phyloP scores from a whole-genome alignment of 2,113 vertebrate species.

The Labeo rohita region DNA sequence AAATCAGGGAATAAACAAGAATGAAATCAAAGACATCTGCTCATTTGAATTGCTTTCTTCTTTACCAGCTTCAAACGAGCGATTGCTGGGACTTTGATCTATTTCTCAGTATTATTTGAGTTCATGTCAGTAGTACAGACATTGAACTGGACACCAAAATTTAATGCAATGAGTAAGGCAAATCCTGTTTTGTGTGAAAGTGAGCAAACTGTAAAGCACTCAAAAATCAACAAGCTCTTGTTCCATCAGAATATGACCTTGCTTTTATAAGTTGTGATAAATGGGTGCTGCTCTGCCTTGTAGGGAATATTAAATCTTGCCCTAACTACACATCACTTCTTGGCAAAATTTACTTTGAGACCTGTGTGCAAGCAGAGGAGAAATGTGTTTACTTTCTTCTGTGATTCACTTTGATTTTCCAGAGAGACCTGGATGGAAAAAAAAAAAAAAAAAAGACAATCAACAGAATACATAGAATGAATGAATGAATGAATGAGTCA shows the following conservation, averaged over 20 bases:
- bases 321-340: slow-evolving; percentile 20
- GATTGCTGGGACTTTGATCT: background rate
- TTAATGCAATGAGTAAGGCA: slow-evolving; percentile 9
- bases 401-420: background rate
- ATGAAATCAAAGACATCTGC: slow-evolving; percentile 21
- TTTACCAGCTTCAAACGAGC: slow-evolving; percentile 44
- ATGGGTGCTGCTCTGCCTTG: background rate
- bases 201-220: slow-evolving; percentile 13
- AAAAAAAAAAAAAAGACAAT: background rate
- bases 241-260: slow-evolving; percentile 32
- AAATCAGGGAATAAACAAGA: slow-evolving; percentile 46
- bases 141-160: slow-evolving; percentile 21
- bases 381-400: background rate
- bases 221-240: slow-evolving; percentile 21
- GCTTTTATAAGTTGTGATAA: background rate
- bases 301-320: background rate
- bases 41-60: slow-evolving; percentile 38
- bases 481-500: no score
- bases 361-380: background rate
- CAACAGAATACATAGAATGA: background rate
- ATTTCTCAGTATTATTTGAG: slow-evolving; percentile 35
- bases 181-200: slow-evolving; percentile 31
- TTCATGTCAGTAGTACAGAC: background rate
- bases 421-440: background rate
- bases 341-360: background rate